phyloP scores from a whole-genome alignment of 2,113 vertebrate species.

The Dolichotis patagonum region DNA sequence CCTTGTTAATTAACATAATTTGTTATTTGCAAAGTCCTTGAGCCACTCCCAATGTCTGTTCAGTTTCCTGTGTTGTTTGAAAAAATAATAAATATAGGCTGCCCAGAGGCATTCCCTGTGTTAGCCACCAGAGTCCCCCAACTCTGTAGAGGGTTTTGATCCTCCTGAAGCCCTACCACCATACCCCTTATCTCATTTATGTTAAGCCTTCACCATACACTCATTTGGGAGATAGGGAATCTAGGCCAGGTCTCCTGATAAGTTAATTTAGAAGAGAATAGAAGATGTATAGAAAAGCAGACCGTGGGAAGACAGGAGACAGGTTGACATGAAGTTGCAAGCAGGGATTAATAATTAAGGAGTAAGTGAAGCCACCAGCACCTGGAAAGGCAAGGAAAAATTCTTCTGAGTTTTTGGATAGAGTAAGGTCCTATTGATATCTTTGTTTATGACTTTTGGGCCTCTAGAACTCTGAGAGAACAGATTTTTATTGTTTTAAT shows the following conservation, averaged over 20 bases:
- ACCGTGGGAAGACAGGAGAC: background rate
- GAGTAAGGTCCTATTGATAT: background rate
- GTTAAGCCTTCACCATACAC: too few species aligned
- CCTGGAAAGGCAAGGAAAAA: background rate
- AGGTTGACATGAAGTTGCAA: background rate
- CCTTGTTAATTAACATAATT: too few species aligned
- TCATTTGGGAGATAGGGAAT: too few species aligned
- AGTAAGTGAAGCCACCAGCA: background rate
- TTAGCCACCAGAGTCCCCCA: too few species aligned
- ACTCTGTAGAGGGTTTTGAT: too few species aligned
- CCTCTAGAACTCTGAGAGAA: background rate
- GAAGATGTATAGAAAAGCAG: background rate
- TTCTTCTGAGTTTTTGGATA: background rate
- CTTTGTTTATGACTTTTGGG: slow-evolving; percentile 25
- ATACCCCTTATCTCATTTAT: too few species aligned
- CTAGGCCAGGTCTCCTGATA: background rate
- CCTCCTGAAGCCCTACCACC: too few species aligned
- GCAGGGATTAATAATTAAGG: background rate
- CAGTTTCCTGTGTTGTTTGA: too few species aligned
- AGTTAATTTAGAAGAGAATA: background rate
- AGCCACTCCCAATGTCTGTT: too few species aligned
- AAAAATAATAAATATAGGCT: too few species aligned
- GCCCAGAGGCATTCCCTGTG: too few species aligned
- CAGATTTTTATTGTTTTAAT: slow-evolving; percentile 29
- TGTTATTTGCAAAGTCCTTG: too few species aligned